A percentile compares a stretch with the other conserved stretches of the same genome.
These are phyloP conservation scores for Asobara japonica DNA, from an alignment of 1,140 invertebrate genomes.

Conservation along the genomic window DNA sequence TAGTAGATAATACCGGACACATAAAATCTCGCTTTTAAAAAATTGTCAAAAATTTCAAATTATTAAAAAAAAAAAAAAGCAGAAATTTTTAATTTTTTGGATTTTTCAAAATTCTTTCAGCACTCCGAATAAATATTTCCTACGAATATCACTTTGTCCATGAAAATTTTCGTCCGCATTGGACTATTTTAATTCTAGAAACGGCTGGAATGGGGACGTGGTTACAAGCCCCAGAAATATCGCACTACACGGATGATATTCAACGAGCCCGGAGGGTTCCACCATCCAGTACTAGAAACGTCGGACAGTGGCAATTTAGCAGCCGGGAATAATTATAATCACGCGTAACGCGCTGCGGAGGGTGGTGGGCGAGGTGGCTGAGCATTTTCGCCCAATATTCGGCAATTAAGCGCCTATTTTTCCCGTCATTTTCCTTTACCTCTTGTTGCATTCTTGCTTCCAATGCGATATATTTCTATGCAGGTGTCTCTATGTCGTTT, in stretches of 20 bases:
- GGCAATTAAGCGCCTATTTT: constrained; percentile 50
- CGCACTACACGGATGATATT: neutral
- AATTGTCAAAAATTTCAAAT: no score
- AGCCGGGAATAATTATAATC: constrained; percentile 50
- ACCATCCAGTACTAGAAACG: constrained; percentile 5
- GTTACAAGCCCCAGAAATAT: neutral
- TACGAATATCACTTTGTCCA: neutral
- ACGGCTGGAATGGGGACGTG: neutral
- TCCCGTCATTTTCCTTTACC: constrained; percentile 40
- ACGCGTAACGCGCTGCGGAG: constrained; percentile 22
- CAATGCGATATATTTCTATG: no score
- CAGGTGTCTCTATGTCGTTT: neutral
- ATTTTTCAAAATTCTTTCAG: no score
- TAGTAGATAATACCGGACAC: no score
- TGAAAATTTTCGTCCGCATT: neutral
- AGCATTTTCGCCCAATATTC: constrained; percentile 47
- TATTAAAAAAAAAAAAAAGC: no score
- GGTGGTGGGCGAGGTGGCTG: constrained; percentile 15
- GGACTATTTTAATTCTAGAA: neutral
- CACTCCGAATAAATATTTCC: neutral
- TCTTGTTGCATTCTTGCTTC: neutral
- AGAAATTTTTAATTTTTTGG: no score
- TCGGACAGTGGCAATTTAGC: constrained; percentile 42
- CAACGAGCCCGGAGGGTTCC: constrained; percentile 13
- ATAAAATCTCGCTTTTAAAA: no score